Conservation (phyloP, 2,113 vertebrate species). For the Panurus biarmicus region DNA sequence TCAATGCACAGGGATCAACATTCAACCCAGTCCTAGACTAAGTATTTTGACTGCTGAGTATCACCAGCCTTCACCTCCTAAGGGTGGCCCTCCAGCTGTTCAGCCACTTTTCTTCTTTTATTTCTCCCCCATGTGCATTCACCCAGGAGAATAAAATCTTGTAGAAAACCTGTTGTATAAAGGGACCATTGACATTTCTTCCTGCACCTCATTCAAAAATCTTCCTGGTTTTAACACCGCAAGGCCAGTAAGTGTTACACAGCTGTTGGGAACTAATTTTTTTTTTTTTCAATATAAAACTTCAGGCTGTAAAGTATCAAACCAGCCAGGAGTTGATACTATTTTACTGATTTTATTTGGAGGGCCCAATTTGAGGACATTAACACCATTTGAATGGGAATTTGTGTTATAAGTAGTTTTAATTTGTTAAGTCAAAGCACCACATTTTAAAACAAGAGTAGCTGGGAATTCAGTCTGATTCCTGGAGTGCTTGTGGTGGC, state of each 20-base stretch:
- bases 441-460: background rate
- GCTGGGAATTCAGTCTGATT: background rate
- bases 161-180: background rate
- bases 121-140: background rate
- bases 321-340: background rate
- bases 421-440: background rate
- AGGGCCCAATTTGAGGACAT: background rate
- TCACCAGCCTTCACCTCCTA: rapidly evolving
- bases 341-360: background rate
- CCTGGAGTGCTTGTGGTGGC: background rate
- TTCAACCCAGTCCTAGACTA: rapidly evolving
- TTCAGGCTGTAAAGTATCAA: background rate
- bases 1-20: rapidly evolving
- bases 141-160: background rate
- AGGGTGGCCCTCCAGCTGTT: background rate
- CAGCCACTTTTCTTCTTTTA: background rate
- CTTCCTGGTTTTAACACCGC: background rate
- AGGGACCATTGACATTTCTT: background rate
- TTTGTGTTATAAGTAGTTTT: background rate
- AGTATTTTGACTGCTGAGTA: rapidly evolving
- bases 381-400: background rate
- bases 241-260: background rate
- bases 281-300: background rate
- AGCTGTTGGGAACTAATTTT: background rate
- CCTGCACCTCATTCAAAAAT: background rate